Conservation (phyloP, 2,888 invertebrate genomes). For the Macropis europaea region DNA sequence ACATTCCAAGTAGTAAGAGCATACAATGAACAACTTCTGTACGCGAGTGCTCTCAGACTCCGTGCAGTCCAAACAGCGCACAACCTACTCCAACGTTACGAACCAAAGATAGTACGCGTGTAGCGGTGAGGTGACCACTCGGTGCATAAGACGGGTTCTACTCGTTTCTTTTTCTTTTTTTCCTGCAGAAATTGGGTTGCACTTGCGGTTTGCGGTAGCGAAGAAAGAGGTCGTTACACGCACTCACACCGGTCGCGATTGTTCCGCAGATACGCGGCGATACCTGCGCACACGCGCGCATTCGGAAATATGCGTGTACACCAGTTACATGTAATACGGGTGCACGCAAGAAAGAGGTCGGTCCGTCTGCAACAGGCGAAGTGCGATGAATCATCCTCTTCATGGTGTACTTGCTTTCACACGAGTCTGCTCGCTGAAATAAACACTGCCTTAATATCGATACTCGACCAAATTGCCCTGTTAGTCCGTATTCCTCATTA, state of each 20-base stretch:
- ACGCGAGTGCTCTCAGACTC: too few relatives aligned
- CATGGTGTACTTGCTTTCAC: conserved; percentile 35
- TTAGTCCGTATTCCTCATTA: too few relatives aligned
- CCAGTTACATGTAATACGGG: conserved; percentile 6
- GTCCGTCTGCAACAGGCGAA: conserved; percentile 56
- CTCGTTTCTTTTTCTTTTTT: conserved; percentile 17
- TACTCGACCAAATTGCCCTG: not conserved
- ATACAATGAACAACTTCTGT: too few relatives aligned
- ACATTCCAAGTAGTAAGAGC: too few relatives aligned
- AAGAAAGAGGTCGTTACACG: conserved; percentile 39
- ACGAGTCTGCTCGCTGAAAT: not conserved
- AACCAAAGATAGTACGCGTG: not conserved
- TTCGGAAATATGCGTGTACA: not conserved
- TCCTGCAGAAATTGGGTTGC: conserved; percentile 53
- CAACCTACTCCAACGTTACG: not conserved
- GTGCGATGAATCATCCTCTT: conserved; percentile 63
- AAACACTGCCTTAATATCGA: not conserved
- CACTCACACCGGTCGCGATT: not conserved
- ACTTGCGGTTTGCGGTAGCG: conserved; percentile 63
- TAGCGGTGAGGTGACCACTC: not conserved
- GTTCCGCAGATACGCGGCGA: conserved; percentile 10
- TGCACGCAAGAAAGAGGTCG: conserved; percentile 49
- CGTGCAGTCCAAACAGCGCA: too few relatives aligned
- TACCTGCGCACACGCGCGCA: conserved; percentile 18
- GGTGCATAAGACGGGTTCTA: conserved; percentile 12